phyloP scores from a whole-genome alignment of 2,888 invertebrate species.

The Auanema sp. region DNA sequence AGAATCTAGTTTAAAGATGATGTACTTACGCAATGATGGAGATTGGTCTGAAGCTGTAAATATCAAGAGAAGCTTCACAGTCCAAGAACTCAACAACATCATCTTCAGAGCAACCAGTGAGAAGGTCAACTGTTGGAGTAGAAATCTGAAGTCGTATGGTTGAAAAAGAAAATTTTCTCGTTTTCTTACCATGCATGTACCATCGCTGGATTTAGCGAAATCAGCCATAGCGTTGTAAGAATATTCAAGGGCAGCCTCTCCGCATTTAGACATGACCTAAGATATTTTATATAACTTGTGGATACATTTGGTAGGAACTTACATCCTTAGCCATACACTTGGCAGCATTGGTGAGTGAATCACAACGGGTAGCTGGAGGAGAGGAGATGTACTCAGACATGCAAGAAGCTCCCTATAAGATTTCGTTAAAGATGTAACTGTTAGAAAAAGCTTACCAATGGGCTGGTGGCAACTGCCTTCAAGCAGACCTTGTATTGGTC shows the following conservation, averaged over 20 bases:
- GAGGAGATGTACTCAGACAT: constrained; percentile 28
- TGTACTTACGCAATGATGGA: constrained; percentile 44
- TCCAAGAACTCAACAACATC: constrained; percentile 51
- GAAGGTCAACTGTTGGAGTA: constrained; percentile 27
- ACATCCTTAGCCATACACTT: constrained; percentile 21
- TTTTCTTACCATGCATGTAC: constrained; percentile 22
- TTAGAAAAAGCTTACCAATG: constrained; percentile 17
- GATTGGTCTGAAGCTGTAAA: constrained; percentile 54
- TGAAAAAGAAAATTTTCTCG: neutral
- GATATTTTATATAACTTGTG: too few relatives aligned
- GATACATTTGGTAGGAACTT: neutral
- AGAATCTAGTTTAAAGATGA: neutral
- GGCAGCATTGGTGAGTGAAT: constrained; percentile 21
- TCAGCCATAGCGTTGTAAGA: constrained; percentile 25
- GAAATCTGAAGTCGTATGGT: constrained; percentile 1
- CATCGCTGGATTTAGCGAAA: constrained; percentile 22
- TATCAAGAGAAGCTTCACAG: constrained; percentile 54
- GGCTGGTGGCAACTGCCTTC: constrained; percentile 21
- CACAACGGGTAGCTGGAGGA: constrained; percentile 17
- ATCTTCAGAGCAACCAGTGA: constrained; percentile 49
- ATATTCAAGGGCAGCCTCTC: constrained; percentile 22
- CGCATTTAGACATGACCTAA: constrained; percentile 22
- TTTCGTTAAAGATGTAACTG: neutral
- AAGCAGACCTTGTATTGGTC: constrained; percentile 43
- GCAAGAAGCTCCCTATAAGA: constrained; percentile 23